Conservation (phyloP, 2,888 invertebrate species). For the Elysia crispata region DNA sequence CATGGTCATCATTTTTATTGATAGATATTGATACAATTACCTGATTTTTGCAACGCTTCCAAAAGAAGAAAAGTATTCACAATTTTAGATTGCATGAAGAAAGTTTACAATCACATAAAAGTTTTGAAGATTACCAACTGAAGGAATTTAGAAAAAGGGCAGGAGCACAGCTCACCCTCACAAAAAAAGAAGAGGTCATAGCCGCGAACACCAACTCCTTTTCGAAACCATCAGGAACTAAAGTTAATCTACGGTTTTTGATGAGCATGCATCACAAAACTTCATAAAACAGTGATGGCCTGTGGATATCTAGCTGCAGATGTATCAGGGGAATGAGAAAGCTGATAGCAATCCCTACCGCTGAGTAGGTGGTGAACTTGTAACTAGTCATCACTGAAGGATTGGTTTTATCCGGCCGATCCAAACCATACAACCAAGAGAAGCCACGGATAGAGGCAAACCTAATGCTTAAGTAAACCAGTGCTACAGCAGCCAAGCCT, state of each 20-base stretch:
- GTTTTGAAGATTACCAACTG: too few relatives aligned
- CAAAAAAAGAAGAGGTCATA: too few relatives aligned
- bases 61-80: too few relatives aligned
- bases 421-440: constrained; percentile 60
- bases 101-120: too few relatives aligned
- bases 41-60: too few relatives aligned
- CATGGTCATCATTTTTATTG: too few relatives aligned
- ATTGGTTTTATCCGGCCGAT: constrained; percentile 62
- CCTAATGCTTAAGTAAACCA: constrained; percentile 57
- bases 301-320: constrained; percentile 60
- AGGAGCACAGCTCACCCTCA: too few relatives aligned
- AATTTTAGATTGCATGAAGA: too few relatives aligned
- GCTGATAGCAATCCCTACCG: constrained; percentile 58
- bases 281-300: constrained; percentile 60
- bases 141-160: too few relatives aligned
- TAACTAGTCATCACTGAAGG: constrained; percentile 61
- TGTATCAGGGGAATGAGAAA: constrained; percentile 62
- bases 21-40: too few relatives aligned
- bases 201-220: too few relatives aligned
- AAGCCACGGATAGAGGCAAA: constrained; percentile 57
- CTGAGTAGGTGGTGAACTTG: constrained; percentile 63
- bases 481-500: constrained; percentile 57
- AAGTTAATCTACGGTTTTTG: neutral
- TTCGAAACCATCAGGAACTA: neutral
- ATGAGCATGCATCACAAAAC: constrained; percentile 51